Percentiles rank a stretch among this genome's conserved stretches.
Evolutionary conservation across 2,113 vertebrate species (phyloP).

Genomic region (Urocitellus parryii): DNA sequence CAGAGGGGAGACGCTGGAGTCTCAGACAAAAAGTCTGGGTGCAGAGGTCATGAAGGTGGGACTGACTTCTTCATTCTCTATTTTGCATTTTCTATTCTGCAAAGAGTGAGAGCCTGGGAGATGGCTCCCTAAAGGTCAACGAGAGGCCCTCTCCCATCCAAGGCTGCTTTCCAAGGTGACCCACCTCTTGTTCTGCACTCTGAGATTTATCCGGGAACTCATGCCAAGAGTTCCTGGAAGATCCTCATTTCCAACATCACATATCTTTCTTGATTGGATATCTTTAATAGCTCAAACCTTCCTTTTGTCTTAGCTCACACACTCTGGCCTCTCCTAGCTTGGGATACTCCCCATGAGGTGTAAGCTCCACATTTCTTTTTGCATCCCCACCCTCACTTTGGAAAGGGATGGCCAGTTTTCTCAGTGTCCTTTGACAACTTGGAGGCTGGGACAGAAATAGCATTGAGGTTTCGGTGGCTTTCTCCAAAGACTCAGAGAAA

Average conservation of each 20-base stretch:
- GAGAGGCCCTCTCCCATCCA: background rate
- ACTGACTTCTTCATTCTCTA: background rate
- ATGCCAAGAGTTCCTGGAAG: background rate
- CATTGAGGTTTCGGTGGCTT: background rate
- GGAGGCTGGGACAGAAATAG: background rate
- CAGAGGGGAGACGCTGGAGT: background rate
- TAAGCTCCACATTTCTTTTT: background rate
- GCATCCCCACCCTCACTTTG: background rate
- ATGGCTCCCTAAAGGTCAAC: background rate
- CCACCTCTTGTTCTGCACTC: background rate
- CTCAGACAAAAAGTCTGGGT: constrained; percentile 52
- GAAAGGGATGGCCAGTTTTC: background rate
- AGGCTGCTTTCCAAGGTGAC: background rate
- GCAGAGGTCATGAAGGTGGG: background rate
- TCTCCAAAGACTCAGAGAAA: background rate
- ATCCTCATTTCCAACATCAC: background rate
- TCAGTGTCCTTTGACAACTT: background rate
- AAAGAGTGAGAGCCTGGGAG: too few relatives aligned
- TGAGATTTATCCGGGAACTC: too few relatives aligned
- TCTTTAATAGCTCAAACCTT: background rate
- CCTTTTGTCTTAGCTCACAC: background rate
- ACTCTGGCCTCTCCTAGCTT: background rate
- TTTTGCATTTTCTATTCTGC: background rate
- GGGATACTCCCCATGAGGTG: background rate
- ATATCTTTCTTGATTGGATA: background rate